Evolutionary conservation across 2,797 vertebrate genomes (phyloP), one percentile per base, ranked within the genome.

Genomic region (Tolypeutes matacus): DNA sequence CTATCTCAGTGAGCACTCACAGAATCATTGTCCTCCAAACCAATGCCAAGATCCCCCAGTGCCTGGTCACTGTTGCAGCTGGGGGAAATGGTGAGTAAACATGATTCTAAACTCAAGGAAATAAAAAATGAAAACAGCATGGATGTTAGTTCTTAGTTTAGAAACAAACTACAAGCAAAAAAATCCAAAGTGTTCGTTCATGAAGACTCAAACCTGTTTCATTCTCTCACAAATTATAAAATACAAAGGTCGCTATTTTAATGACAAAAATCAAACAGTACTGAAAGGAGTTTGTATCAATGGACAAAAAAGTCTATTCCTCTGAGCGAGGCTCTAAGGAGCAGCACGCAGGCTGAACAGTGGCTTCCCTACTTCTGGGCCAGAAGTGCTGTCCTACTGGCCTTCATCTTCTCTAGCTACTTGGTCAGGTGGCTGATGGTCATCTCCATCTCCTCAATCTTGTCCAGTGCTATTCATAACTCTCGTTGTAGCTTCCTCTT

Each of bases 371-470:
- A 99, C 97, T 99, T 99, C 98, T 99, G 99, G 88, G 99, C 99
- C 96, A 99, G 98, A 87, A 99, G 98, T 23, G 99, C 99, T 34
- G 99, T 99, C 98, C 99, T 98, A 95, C 99, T 99, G 97, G 99
- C 99, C 98, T 99, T 99, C 99, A 99, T 99, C 98, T 99, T 99
- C 98, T 99, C 99, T 94, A 99, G 98, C 81, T 99, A 98, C 97
- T 99, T 99, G 96, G 99, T 98, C 97, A 99, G 99, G 98, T 99
- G 99, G 98, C 98, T 99, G 97, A 99, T 99, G 98, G 99, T 99
- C 99, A 99, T 99, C 98, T 99, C 99, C 99, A 99, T 99, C 97
- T 99, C 99, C 97, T 99, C 99, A 2, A 98, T 99, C 98, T 99
- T 99, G 98, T 99, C 99, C 97, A 99, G 98, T 80, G 99, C 98